phyloP scores from a whole-genome alignment of 2,797 vertebrate genomes.

The Florisuga fusca region DNA sequence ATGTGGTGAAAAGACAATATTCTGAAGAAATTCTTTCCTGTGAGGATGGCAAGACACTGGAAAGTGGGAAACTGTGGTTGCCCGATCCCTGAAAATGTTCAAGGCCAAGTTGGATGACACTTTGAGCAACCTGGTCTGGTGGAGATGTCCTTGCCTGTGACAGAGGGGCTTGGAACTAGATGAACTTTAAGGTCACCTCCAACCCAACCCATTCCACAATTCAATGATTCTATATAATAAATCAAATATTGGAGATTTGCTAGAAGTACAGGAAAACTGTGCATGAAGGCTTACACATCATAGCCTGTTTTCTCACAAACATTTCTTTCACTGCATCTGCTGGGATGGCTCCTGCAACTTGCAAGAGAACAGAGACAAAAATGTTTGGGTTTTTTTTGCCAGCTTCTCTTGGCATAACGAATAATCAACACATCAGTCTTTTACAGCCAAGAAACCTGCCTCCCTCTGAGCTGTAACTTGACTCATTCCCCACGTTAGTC shows the following conservation, averaged over 20 bases:
- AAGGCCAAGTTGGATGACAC: too few species aligned
- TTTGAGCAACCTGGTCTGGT: too few species aligned
- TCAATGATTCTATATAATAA: not conserved
- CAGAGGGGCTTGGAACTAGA: too few species aligned
- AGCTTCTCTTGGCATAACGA: conserved; percentile 7
- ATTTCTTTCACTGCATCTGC: not conserved
- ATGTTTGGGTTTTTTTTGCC: not conserved
- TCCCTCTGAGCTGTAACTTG: conserved; percentile 15
- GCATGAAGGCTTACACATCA: not conserved
- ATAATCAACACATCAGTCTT: conserved; percentile 42
- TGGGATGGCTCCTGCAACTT: not conserved
- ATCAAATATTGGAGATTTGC: not conserved
- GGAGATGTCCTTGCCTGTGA: too few species aligned
- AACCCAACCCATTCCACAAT: too few species aligned
- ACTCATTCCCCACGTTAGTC: conserved; percentile 39
- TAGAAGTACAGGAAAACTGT: not conserved
- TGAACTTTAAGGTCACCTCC: too few species aligned
- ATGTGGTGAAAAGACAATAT: too few species aligned
- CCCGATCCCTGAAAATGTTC: too few species aligned
- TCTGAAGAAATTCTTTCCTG: too few species aligned
- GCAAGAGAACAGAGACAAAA: not conserved
- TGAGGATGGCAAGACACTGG: too few species aligned
- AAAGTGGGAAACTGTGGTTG: too few species aligned
- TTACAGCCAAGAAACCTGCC: conserved; percentile 51
- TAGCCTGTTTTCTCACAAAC: not conserved